Base-by-base conservation (phyloP, 2,797 vertebrate genomes). In the Paedocypris micromegethes region DNA sequence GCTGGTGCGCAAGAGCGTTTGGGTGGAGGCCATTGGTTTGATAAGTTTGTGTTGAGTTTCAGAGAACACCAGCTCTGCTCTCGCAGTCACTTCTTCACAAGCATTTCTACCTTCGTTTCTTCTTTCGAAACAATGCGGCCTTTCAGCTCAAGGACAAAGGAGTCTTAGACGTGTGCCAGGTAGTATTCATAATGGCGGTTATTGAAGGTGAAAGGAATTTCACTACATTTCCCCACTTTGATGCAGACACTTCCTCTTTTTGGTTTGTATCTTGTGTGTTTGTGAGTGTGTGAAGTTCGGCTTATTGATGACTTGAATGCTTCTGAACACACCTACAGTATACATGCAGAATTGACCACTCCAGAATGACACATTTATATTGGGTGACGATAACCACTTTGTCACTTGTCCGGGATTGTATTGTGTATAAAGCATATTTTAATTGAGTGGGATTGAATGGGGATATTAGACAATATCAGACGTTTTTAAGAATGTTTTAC, bases 181-280 rank as follows among this genome's bases (percentile, higher is more conserved):
- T 73, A 72, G 77, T 79, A 80, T 72, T 84, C 78, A 64, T 72
- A 77, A 68, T 75, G 72, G 80, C 75, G 80, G 83, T 75, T 83
- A 83, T 83, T 75, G 78, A 62, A 81, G 72, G 69, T 66, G 70
- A 70, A 70, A 61, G 75, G 68, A 79, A 82, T 83, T 82, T 71
- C 72, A 75, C 67, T 9, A 52, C 58, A 68, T 58, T 77, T 69
- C 52, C 70, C 61, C 66, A 51, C 70, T 75, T 81, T 81, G 77
- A 80, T 76, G 72, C 78, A 50, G 75, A 78, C 71, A 76, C 72
- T 75, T 83, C 78, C 72, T 70, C 63, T 58, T 74, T 50, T 66
- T 0, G 39, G 64, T 68, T 82, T 79, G 67, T 76, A 58, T 64
- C 45, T 53, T 58, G 63, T 51, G 43, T 23, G 23, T 23, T 23